Conservation (phyloP, 2,888 invertebrate species). For the Drosophila differens region DNA sequence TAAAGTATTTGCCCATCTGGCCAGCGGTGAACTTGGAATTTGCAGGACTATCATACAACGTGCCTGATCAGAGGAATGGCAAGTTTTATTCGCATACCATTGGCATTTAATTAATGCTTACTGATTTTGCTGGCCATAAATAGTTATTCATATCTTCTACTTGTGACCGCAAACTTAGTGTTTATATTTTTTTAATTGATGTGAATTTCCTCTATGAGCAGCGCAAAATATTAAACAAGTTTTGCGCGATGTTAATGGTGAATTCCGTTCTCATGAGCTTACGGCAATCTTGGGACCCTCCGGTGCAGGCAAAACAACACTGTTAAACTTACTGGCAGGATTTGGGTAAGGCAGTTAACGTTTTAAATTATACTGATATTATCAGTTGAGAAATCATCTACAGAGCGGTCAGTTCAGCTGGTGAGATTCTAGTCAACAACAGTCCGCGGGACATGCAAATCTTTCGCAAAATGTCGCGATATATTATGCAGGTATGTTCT, state of each 20-base stretch:
- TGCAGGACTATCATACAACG: constrained; percentile 92
- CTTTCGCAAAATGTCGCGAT: constrained; percentile 95
- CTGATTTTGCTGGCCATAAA: background rate
- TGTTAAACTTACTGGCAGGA: constrained; percentile 95
- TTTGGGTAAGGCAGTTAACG: constrained; percentile 90
- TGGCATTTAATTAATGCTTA: background rate
- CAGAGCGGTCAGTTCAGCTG: constrained; percentile 90
- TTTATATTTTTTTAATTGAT: background rate
- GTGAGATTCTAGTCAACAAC: constrained; percentile 92
- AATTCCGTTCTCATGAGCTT: constrained; percentile 93
- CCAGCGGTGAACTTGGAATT: constrained; percentile 93
- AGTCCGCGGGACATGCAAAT: constrained; percentile 90
- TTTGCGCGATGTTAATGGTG: constrained; percentile 92
- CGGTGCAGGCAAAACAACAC: constrained; percentile 95
- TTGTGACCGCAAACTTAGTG: background rate
- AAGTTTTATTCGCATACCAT: constrained; percentile 61
- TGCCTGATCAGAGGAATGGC: constrained; percentile 90
- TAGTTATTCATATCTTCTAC: background rate
- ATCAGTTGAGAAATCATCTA: background rate
- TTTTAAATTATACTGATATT: background rate
- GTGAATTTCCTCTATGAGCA: constrained; percentile 85
- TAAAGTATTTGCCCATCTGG: constrained; percentile 88
- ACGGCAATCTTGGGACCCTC: constrained; percentile 97
- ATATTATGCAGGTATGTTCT: constrained; percentile 93
- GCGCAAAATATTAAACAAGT: constrained; percentile 89